Conservation (phyloP, 2,888 invertebrate genomes). For the Aleiodes testaceus region DNA sequence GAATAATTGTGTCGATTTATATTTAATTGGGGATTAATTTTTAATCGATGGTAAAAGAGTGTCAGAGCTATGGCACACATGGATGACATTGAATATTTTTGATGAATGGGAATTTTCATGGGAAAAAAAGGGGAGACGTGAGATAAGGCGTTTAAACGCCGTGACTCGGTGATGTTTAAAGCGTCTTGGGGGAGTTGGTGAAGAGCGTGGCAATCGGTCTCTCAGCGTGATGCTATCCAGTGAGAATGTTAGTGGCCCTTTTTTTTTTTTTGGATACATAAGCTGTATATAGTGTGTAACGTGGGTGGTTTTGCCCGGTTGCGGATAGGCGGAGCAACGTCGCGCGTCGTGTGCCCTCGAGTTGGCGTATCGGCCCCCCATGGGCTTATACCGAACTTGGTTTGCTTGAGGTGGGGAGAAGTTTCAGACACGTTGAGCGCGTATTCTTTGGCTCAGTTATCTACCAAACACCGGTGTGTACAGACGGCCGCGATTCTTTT, state of each 20-base stretch:
- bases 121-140: neutral
- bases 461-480: conserved; percentile 64
- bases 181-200: conserved; percentile 3
- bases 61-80: no score
- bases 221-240: no score
- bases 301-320: conserved; percentile 58
- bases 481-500: conserved; percentile 19
- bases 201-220: conserved; percentile 26
- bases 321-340: conserved; percentile 68
- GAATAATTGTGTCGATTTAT: no score
- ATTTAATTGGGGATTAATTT: no score
- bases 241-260: neutral
- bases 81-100: neutral
- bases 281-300: neutral
- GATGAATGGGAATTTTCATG: neutral
- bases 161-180: neutral
- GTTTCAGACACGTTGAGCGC: conserved; percentile 54
- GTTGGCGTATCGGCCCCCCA: conserved; percentile 45
- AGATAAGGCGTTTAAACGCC: neutral
- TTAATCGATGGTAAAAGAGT: no score
- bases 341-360: conserved; percentile 62
- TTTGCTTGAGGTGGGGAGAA: conserved; percentile 60
- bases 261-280: no score
- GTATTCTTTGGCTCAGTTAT: conserved; percentile 56
- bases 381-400: conserved; percentile 58